phyloP scores from a whole-genome alignment of 23 tunicate species.

The Styela plicata region DNA sequence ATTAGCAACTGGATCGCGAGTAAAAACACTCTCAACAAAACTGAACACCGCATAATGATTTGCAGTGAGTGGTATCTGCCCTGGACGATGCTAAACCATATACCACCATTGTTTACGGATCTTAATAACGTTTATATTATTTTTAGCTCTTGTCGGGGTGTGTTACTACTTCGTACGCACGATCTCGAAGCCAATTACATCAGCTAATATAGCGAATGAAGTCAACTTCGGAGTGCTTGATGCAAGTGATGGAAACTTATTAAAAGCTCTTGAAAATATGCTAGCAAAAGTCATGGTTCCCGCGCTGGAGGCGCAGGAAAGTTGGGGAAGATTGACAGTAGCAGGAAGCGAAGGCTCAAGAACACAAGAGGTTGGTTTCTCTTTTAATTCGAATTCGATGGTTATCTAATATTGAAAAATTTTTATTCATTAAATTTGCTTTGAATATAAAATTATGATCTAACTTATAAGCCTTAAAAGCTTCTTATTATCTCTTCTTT shows the following conservation, averaged over 20 bases:
- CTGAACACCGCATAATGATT: too few species aligned
- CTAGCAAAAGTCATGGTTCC: conserved; percentile 83
- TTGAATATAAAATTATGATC: too few species aligned
- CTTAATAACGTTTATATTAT: too few species aligned
- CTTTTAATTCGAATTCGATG: too few species aligned
- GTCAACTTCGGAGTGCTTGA: conserved; percentile 92
- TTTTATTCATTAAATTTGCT: too few species aligned
- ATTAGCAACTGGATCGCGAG: background rate
- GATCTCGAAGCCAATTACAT: conserved; percentile 56
- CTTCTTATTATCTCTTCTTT: too few species aligned
- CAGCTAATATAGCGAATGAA: conserved; percentile 86
- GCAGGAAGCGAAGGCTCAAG: conserved; percentile 54
- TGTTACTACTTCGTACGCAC: conserved; percentile 86
- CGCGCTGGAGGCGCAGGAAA: conserved; percentile 73
- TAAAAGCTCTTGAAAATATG: conserved; percentile 75
- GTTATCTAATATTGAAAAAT: too few species aligned
- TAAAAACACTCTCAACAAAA: too few species aligned
- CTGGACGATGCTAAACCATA: too few species aligned
- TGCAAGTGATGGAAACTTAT: conserved; percentile 65
- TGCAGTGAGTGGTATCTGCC: too few species aligned
- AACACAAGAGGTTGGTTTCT: conserved; percentile 63
- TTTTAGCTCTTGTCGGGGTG: conserved; percentile 71
- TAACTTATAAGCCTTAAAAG: too few species aligned
- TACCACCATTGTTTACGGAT: too few species aligned
- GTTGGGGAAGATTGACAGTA: conserved; percentile 79